A percentile compares a stretch with the other conserved stretches of the same genome.
Evolutionary conservation across 2,797 vertebrate genomes (phyloP).

Genomic region (Smutsia gigantea): DNA sequence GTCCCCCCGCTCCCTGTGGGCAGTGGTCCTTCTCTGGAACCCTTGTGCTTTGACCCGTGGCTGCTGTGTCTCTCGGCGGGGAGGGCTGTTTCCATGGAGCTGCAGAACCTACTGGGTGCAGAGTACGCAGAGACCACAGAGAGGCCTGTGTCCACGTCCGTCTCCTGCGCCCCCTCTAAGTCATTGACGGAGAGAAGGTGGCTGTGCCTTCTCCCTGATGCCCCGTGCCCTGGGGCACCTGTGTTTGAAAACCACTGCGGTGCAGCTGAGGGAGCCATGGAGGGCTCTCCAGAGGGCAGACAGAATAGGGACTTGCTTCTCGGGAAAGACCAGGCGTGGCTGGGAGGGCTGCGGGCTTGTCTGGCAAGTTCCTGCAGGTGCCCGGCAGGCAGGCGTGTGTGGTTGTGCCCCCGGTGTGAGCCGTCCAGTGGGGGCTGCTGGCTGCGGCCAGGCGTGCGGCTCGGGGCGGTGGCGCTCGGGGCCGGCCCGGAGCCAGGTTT

Average conservation of each 20-base stretch:
- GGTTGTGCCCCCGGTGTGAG: constrained; percentile 47
- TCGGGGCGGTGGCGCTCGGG: constrained; percentile 76
- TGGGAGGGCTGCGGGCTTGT: constrained; percentile 61
- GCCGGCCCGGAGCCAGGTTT: constrained; percentile 66
- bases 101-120: constrained; percentile 84
- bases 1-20: constrained; percentile 34
- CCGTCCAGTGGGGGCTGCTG: constrained; percentile 72
- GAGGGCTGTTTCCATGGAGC: constrained; percentile 65
- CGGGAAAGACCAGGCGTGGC: constrained; percentile 86
- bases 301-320: constrained; percentile 92
- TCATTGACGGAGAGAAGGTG: constrained; percentile 90
- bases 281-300: constrained; percentile 87
- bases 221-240: constrained; percentile 21
- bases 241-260: constrained; percentile 80
- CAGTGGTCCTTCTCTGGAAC: constrained; percentile 58
- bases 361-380: constrained; percentile 55
- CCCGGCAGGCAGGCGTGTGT: constrained; percentile 67
- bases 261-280: constrained; percentile 79
- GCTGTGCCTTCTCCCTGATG: constrained; percentile 69
- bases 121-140: constrained; percentile 94
- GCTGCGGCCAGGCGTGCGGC: constrained; percentile 71
- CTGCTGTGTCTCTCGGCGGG: constrained; percentile 46
- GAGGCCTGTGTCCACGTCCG: constrained; percentile 95
- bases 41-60: constrained; percentile 25
- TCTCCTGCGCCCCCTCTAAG: constrained; percentile 93